Percentiles rank a stretch among this genome's conserved stretches.
Evolutionary conservation across 2,888 invertebrate genomes (phyloP).

Genomic region (Limenitis camilla): DNA sequence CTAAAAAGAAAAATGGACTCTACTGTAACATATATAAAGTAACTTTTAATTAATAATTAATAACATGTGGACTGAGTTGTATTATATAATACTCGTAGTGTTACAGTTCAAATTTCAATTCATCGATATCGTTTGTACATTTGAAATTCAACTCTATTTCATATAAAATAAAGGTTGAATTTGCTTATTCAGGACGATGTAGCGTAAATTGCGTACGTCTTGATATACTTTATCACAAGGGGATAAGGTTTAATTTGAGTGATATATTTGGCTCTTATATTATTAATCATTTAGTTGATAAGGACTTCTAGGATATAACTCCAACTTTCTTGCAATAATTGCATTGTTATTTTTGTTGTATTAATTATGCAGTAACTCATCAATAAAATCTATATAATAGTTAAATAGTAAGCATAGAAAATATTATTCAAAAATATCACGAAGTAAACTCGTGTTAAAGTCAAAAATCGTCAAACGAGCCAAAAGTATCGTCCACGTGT

Average conservation of each 20-base stretch:
- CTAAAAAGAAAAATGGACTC: constrained; percentile 44
- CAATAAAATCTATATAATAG: too few relatives aligned
- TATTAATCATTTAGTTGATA: too few relatives aligned
- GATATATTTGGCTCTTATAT: neutral
- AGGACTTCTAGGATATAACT: too few relatives aligned
- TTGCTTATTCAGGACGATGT: constrained; percentile 41
- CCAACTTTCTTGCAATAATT: too few relatives aligned
- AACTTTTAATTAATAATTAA: constrained; percentile 50
- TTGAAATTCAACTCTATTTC: constrained; percentile 45
- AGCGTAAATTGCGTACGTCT: constrained; percentile 40
- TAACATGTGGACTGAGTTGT: constrained; percentile 43
- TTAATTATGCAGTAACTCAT: too few relatives aligned
- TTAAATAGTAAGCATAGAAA: too few relatives aligned
- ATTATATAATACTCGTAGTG: constrained; percentile 34
- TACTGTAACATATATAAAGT: constrained; percentile 40
- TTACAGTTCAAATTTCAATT: constrained; percentile 46
- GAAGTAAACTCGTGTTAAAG: too few relatives aligned
- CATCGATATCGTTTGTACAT: constrained; percentile 37
- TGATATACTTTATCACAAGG: constrained; percentile 6
- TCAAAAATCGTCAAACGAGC: neutral
- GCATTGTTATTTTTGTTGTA: too few relatives aligned
- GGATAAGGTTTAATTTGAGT: neutral
- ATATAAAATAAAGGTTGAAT: constrained; percentile 43
- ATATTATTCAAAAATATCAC: too few relatives aligned
- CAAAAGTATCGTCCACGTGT: neutral